phyloP scores from a whole-genome alignment of 2,113 vertebrate species.

The Cynoglossus semilaevis region DNA sequence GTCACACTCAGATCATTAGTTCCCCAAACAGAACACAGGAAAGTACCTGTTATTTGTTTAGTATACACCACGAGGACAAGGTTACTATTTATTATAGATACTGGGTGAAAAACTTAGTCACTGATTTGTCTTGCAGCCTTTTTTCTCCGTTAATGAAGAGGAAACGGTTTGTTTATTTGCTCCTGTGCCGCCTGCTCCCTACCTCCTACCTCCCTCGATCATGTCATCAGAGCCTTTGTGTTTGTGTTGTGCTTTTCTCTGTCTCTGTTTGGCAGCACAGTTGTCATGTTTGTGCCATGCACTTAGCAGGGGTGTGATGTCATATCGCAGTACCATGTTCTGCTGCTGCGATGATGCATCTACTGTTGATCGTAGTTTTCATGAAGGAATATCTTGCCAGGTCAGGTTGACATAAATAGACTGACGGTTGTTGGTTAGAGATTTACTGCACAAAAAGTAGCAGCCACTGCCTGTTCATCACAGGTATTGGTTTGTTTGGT shows the following conservation, averaged over 20 bases:
- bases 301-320: constrained; percentile 74
- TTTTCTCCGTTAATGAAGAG: no score
- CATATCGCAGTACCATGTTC: constrained; percentile 63
- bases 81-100: no score
- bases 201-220: neutral
- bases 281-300: constrained; percentile 67
- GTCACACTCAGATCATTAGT: no score
- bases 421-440: constrained; percentile 1
- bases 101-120: no score
- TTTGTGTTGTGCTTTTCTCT: constrained; percentile 41
- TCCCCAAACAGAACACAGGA: no score
- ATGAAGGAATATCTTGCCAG: constrained; percentile 26
- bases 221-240: constrained; percentile 27
- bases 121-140: no score
- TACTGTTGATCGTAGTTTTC: constrained; percentile 57
- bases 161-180: no score
- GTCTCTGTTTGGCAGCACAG: constrained; percentile 54
- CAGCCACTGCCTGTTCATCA: neutral
- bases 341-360: constrained; percentile 57
- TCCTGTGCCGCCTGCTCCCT: constrained; percentile 7
- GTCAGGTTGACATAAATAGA: constrained; percentile 31
- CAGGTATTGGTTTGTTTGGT: neutral
- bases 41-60: no score
- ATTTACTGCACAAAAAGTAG: no score
- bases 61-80: no score